Conservation (phyloP, 2,888 invertebrate species). For the Campaea margaritaria region DNA sequence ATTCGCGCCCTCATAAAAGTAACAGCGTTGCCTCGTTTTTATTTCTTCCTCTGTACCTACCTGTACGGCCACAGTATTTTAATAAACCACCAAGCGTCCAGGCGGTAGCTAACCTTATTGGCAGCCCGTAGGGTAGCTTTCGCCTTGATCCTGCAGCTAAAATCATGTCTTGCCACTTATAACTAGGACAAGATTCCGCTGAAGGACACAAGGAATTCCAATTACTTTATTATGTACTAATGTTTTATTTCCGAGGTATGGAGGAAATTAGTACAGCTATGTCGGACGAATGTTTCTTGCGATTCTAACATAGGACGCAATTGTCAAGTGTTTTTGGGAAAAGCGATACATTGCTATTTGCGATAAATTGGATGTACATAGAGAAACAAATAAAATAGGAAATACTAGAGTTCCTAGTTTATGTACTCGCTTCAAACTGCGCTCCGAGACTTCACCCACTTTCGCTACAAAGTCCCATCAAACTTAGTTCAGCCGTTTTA, state of each 20-base stretch:
- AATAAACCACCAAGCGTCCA: slow-evolving; percentile 69
- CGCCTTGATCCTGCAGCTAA: slow-evolving; percentile 47
- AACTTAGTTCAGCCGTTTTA: too few relatives aligned
- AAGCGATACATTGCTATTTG: too few relatives aligned
- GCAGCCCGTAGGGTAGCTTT: slow-evolving; percentile 45
- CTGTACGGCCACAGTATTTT: slow-evolving; percentile 85
- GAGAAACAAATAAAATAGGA: too few relatives aligned
- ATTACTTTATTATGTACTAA: slow-evolving; percentile 81
- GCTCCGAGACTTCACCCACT: too few relatives aligned
- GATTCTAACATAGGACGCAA: slow-evolving; percentile 1
- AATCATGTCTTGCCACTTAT: slow-evolving; percentile 81
- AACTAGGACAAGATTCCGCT: slow-evolving; percentile 79
- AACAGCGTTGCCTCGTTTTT: slow-evolving; percentile 84
- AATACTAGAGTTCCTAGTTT: too few relatives aligned
- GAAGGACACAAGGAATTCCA: slow-evolving; percentile 83
- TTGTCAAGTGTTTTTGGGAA: too few relatives aligned
- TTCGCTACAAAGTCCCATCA: too few relatives aligned
- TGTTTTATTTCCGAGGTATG: slow-evolving; percentile 55
- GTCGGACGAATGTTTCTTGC: slow-evolving; percentile 41
- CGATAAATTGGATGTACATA: too few relatives aligned
- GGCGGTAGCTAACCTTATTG: slow-evolving; percentile 54
- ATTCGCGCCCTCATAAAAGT: slow-evolving; percentile 86
- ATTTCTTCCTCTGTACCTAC: slow-evolving; percentile 84
- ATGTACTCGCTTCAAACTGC: too few relatives aligned
- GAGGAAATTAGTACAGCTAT: slow-evolving; percentile 51